Evolutionary conservation across 1,140 invertebrate species (phyloP).

Genomic region (Theocolax elegans): DNA sequence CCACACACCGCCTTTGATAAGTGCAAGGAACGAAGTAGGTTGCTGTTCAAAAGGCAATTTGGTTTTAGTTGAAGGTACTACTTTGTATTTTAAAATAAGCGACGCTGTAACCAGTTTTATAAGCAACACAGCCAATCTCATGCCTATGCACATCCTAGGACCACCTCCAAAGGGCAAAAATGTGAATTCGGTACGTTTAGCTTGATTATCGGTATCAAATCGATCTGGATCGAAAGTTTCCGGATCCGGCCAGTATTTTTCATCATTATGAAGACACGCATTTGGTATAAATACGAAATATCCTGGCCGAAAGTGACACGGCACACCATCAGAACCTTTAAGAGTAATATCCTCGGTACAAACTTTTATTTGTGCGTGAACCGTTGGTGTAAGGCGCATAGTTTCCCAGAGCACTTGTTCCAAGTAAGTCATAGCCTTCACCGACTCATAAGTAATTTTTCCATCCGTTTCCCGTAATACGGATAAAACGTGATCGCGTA

Average conservation of each 20-base stretch:
- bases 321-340: too few species aligned
- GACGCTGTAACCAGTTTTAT: constrained; percentile 63
- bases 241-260: constrained; percentile 71
- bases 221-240: constrained; percentile 75
- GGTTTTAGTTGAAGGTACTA: constrained; percentile 48
- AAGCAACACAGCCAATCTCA: constrained; percentile 65
- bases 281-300: constrained; percentile 59
- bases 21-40: constrained; percentile 10
- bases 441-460: constrained; percentile 69
- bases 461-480: constrained; percentile 66
- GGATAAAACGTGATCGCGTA: constrained; percentile 63
- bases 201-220: constrained; percentile 66
- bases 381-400: constrained; percentile 57
- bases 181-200: constrained; percentile 52
- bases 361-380: constrained; percentile 46
- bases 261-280: constrained; percentile 62
- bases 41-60: constrained; percentile 45
- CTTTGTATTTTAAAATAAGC: constrained; percentile 55
- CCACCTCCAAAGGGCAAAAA: constrained; percentile 74
- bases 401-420: constrained; percentile 68
- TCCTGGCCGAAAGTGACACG: constrained; percentile 47
- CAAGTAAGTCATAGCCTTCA: constrained; percentile 71
- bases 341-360: constrained; percentile 57
- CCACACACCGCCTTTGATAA: constrained; percentile 31
- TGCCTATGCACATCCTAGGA: constrained; percentile 69